Evolutionary conservation across 2,888 invertebrate genomes (phyloP).

Genomic region (Agriotes lineatus): DNA sequence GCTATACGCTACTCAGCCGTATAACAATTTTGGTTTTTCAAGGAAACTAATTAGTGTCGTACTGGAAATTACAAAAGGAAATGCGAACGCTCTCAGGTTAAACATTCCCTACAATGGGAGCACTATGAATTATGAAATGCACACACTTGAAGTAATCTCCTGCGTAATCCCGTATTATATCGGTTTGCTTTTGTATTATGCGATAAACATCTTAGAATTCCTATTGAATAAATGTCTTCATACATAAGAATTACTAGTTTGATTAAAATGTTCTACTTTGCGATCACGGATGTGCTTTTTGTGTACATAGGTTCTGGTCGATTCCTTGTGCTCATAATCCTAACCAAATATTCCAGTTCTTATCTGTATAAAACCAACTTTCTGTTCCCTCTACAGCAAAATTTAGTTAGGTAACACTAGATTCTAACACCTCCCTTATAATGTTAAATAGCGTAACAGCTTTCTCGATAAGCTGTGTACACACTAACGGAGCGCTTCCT

Average conservation of each 20-base stretch:
- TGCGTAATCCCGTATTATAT: slow-evolving; percentile 11
- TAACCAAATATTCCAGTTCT: slow-evolving; percentile 12
- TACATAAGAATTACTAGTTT: neutral
- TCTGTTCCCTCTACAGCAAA: neutral
- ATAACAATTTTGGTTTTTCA: neutral
- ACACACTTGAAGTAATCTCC: slow-evolving; percentile 18
- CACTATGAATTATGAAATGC: slow-evolving; percentile 19
- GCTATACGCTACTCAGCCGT: too few species aligned
- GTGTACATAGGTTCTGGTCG: neutral
- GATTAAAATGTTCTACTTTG: too few species aligned
- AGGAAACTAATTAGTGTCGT: slow-evolving; percentile 5
- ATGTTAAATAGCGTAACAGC: neutral
- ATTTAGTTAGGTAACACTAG: neutral
- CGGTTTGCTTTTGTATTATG: slow-evolving; percentile 5
- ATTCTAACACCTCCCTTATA: slow-evolving; percentile 6
- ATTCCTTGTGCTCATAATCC: slow-evolving; percentile 6
- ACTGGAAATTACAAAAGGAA: neutral
- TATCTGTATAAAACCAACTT: neutral
- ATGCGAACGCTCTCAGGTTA: slow-evolving; percentile 1
- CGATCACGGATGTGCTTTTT: too few species aligned
- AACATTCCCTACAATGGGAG: slow-evolving; percentile 12
- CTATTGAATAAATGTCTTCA: neutral
- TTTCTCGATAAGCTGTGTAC: neutral
- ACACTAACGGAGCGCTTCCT: neutral
- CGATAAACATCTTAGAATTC: neutral